Evolutionary conservation across 2,888 invertebrate species (phyloP), one percentile per base, ranked within the genome.

Genomic region (Chymomyza amoena): DNA sequence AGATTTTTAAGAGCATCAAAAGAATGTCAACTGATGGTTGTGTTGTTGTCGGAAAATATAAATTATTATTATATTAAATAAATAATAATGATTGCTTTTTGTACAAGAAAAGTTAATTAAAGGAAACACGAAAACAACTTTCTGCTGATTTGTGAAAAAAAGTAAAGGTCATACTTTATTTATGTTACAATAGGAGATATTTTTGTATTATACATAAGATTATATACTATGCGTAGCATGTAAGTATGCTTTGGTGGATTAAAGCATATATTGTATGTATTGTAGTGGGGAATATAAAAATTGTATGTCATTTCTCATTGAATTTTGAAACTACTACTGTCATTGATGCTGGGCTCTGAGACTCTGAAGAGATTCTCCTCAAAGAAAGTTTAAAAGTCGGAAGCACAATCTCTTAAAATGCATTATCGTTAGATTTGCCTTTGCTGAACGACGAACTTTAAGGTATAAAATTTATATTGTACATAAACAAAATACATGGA

Each of bases 201-300:
- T 67, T 63, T 60, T 65, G 61, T 73, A 75, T 77, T 54, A 61
- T 72, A 72, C 72, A 80, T 66, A 70, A 70, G 69, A 75, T 66
- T 70, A 45, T 64, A 68, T 64, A 63, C 66, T 32, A 32, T 32
- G 9, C 32, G 32, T 32, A 32, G 62, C 10, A 62, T 63, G 10
- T n/a, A n/a, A n/a, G n/a, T 45, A 45, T 18, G 20, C 16, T 54
- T 20, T 20, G 6, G 20, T 54, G 54, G 20, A 0, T 18, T 18
- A 54, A 9, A 54, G 54, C 20, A 54, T 2, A 54, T 20, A 20
- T 20, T n/a, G n/a, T n/a, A n/a, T n/a, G n/a, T n/a, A n/a, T n/a
- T 54, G 54, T 54, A 54, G 16, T 20, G n/a, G 15, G 5, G 13
- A 59, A 13, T 50, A 20, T n/a, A 62, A 50, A 62, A 25, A 32